Evolutionary conservation across 2,113 vertebrate species (phyloP).

Genomic region (Formicarius rufipectus): DNA sequence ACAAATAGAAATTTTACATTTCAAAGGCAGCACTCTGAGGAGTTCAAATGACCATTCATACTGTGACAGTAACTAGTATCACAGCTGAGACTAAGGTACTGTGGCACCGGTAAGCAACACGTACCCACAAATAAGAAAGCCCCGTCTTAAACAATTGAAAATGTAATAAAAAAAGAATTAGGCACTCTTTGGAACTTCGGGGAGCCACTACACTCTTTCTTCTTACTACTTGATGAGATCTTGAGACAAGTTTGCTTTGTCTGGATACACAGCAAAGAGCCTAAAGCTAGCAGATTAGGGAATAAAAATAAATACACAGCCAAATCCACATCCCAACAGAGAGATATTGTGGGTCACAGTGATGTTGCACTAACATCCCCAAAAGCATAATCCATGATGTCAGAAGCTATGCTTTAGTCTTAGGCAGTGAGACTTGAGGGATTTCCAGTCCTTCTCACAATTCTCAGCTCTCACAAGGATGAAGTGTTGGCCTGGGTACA

Average conservation of each 20-base stretch:
- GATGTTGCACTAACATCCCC: not conserved
- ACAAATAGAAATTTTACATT: not conserved
- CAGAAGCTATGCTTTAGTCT: not conserved
- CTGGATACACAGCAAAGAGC: not conserved
- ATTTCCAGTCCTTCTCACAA: not conserved
- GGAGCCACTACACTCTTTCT: not conserved
- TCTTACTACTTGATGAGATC: not conserved
- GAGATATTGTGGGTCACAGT: not conserved
- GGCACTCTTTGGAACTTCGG: not conserved
- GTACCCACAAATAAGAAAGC: not conserved
- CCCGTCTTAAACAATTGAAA: not conserved
- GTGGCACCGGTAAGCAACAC: not conserved
- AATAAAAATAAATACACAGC: not conserved
- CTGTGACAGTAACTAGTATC: not conserved
- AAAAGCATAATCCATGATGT: not conserved
- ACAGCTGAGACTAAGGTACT: not conserved
- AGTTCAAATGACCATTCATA: not conserved
- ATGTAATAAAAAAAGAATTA: not conserved
- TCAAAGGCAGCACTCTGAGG: not conserved
- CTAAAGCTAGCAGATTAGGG: not conserved
- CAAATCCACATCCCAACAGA: not conserved
- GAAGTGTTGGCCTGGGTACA: rapidly evolving
- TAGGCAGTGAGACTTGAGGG: not conserved
- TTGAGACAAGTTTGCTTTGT: not conserved
- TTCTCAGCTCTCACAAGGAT: not conserved